Conservation (phyloP, 2,113 vertebrate genomes). For the Scytalopus superciliaris region DNA sequence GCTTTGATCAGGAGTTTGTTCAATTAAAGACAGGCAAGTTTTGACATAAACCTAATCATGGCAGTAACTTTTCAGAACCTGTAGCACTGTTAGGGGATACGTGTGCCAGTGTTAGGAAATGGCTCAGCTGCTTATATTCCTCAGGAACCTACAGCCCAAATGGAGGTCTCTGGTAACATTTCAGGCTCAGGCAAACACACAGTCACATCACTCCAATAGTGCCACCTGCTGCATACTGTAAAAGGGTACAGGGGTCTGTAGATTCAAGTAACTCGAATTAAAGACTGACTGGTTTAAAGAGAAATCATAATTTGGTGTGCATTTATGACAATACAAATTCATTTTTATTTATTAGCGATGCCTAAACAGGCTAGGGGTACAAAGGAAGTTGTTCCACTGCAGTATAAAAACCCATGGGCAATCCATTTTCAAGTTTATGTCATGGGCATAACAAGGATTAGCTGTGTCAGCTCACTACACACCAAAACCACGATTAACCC, state of each 20-base stretch:
- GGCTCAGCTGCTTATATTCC: background rate
- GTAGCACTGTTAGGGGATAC: background rate
- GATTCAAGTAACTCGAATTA: background rate
- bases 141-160: background rate
- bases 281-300: background rate
- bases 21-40: background rate
- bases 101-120: background rate
- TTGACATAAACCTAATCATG: background rate
- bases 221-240: slow-evolving; percentile 27
- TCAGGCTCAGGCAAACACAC: background rate
- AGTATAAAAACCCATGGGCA: background rate
- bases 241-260: background rate
- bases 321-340: background rate
- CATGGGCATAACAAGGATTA: background rate
- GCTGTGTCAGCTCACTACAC: background rate
- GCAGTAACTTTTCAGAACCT: background rate
- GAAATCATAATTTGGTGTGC: background rate
- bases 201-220: slow-evolving; percentile 10
- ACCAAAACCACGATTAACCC: background rate
- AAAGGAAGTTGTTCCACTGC: background rate
- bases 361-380: background rate
- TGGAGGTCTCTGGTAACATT: background rate
- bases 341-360: background rate
- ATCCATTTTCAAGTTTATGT: background rate
- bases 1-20: background rate